A percentile compares a stretch with the other conserved stretches of the same genome.
Conservation (phyloP, 2,113 vertebrate species). For the Megaceryle torquata region DNA sequence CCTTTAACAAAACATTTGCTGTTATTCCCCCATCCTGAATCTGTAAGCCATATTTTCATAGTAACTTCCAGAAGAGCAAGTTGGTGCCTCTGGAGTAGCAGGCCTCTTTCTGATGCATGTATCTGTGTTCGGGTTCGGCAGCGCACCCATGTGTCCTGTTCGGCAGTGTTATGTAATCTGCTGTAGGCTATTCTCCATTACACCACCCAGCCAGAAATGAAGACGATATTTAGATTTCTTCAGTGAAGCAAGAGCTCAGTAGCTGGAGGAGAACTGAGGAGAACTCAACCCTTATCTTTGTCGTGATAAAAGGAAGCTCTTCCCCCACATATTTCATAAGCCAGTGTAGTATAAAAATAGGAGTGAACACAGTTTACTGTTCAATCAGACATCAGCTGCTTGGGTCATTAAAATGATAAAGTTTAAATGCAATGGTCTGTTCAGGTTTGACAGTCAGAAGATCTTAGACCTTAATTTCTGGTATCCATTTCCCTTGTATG, state of each 20-base stretch:
- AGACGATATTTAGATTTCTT: slow-evolving; percentile 25
- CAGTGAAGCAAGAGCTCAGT: slow-evolving; percentile 44
- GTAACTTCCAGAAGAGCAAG: background rate
- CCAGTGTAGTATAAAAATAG: background rate
- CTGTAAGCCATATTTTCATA: background rate
- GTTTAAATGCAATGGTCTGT: background rate
- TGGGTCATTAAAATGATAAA: background rate
- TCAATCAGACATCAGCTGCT: background rate
- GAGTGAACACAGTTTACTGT: background rate
- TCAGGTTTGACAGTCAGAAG: background rate
- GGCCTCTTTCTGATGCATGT: background rate
- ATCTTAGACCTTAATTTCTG: background rate
- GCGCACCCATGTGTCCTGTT: background rate
- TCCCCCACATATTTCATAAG: background rate
- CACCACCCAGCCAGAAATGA: slow-evolving; percentile 1
- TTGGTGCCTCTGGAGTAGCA: background rate
- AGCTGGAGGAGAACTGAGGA: slow-evolving; percentile 1
- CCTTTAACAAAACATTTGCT: background rate
- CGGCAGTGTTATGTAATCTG: background rate
- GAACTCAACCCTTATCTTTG: background rate
- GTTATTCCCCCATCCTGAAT: background rate
- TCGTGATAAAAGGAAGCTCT: background rate
- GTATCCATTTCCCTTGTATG: background rate
- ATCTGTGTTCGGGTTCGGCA: background rate
- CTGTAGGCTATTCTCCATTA: slow-evolving; percentile 34